Evolutionary conservation across 1,140 invertebrate species (phyloP).

Genomic region (Agrilus planipennis): DNA sequence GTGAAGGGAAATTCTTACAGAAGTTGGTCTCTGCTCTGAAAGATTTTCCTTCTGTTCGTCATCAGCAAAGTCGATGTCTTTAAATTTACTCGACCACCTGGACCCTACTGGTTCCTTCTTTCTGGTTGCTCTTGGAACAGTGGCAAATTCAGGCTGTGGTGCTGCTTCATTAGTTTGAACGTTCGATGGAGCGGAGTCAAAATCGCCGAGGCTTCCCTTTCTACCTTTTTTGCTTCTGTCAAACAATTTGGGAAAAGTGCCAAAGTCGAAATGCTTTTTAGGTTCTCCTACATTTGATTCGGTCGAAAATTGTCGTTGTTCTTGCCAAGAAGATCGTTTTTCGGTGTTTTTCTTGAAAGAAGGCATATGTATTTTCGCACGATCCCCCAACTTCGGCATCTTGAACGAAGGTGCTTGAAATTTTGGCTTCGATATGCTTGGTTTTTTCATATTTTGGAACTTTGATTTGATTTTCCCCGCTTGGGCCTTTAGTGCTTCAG

Average conservation of each 20-base stretch:
- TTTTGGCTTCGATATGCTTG: conserved; percentile 33
- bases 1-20: conserved; percentile 25
- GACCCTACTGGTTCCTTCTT: conserved; percentile 23
- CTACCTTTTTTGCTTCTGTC: conserved; percentile 46
- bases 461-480: conserved; percentile 48
- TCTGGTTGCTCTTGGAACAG: conserved; percentile 33
- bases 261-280: conserved; percentile 56
- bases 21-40: conserved; percentile 11
- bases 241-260: conserved; percentile 64
- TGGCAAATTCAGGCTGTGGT: conserved; percentile 37
- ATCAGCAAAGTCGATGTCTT: conserved; percentile 7
- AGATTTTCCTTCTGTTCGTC: conserved; percentile 12
- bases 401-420: conserved; percentile 47
- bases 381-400: conserved; percentile 49
- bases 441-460: conserved; percentile 43
- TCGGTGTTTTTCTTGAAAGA: conserved; percentile 24
- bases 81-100: conserved; percentile 30
- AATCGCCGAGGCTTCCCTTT: conserved; percentile 22
- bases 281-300: conserved; percentile 36
- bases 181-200: conserved; percentile 31
- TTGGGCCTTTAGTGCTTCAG: conserved; percentile 39
- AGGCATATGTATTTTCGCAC: conserved; percentile 41
- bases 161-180: conserved; percentile 26
- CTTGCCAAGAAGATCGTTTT: conserved; percentile 24
- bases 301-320: conserved; percentile 35